Conservation (phyloP, 2,888 invertebrate species). For the Calameuta idolon region DNA sequence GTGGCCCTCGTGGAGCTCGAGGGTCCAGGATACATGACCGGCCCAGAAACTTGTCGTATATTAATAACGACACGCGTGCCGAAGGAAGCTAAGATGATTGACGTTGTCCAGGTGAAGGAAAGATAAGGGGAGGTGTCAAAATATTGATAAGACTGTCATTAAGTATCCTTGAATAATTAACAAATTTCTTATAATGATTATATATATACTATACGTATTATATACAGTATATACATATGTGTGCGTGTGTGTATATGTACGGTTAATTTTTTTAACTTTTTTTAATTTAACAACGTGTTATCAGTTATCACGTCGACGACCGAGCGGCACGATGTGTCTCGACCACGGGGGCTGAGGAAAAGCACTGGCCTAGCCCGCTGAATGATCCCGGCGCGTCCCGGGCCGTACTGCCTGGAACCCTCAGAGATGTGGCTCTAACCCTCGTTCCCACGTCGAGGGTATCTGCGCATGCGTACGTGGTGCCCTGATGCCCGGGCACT, state of each 20-base stretch:
- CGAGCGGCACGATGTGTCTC: background rate
- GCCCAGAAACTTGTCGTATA: background rate
- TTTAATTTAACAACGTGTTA: background rate
- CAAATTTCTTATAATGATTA: background rate
- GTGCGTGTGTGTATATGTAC: background rate
- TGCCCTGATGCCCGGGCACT: slow-evolving; percentile 25
- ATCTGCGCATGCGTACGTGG: slow-evolving; percentile 20
- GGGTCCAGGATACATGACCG: background rate
- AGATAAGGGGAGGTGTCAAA: background rate
- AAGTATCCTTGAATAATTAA: background rate
- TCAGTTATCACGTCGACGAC: background rate
- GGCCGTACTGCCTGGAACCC: slow-evolving; percentile 14
- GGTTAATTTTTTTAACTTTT: background rate
- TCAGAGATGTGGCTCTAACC: slow-evolving; percentile 7
- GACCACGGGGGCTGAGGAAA: background rate
- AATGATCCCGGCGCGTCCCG: slow-evolving; percentile 15
- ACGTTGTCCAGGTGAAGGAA: background rate
- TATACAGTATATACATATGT: background rate
- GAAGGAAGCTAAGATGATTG: background rate
- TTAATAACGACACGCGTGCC: background rate
- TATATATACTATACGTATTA: background rate
- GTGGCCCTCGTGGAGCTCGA: background rate
- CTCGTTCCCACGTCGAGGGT: slow-evolving; percentile 1
- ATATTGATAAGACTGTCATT: background rate
- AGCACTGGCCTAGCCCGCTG: background rate